Evolutionary conservation across 2,888 invertebrate species (phyloP).

Genomic region (Orgyia antiqua): DNA sequence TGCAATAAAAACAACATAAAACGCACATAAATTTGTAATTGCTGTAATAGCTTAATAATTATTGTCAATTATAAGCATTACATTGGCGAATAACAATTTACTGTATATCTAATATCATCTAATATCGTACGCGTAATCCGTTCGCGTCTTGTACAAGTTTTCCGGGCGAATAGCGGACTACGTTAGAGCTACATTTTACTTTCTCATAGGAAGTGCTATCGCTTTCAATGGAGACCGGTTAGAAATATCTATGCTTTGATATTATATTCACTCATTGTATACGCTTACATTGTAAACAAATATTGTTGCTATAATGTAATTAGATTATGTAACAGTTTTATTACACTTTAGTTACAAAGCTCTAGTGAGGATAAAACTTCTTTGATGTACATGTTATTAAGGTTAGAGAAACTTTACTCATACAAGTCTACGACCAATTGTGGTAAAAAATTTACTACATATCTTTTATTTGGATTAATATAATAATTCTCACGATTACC

Average conservation of each 20-base stretch:
- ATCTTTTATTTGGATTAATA: too few species aligned
- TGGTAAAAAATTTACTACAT: too few species aligned
- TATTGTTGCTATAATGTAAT: background rate
- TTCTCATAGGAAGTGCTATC: conserved; percentile 76
- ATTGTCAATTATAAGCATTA: conserved; percentile 26
- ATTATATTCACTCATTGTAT: too few species aligned
- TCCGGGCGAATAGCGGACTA: conserved; percentile 53
- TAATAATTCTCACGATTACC: too few species aligned
- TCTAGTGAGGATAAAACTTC: too few species aligned
- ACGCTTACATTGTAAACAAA: conserved; percentile 9
- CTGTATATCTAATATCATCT: conserved; percentile 18
- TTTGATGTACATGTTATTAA: too few species aligned
- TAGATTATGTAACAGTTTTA: background rate
- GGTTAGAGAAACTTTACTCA: too few species aligned
- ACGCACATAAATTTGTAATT: conserved; percentile 28
- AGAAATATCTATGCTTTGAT: conserved; percentile 39
- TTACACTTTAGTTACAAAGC: background rate
- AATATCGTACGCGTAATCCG: conserved; percentile 18
- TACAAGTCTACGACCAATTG: too few species aligned
- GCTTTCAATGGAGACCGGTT: conserved; percentile 75
- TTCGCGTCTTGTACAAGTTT: conserved; percentile 38
- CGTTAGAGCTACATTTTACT: conserved; percentile 68
- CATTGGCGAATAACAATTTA: conserved; percentile 10
- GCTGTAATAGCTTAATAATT: conserved; percentile 23
- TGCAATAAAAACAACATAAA: conserved; percentile 42